A percentile compares a stretch with the other conserved stretches of the same genome.
phyloP scores from a whole-genome alignment of 2,888 invertebrate genomes.

The Nebria brevicollis region DNA sequence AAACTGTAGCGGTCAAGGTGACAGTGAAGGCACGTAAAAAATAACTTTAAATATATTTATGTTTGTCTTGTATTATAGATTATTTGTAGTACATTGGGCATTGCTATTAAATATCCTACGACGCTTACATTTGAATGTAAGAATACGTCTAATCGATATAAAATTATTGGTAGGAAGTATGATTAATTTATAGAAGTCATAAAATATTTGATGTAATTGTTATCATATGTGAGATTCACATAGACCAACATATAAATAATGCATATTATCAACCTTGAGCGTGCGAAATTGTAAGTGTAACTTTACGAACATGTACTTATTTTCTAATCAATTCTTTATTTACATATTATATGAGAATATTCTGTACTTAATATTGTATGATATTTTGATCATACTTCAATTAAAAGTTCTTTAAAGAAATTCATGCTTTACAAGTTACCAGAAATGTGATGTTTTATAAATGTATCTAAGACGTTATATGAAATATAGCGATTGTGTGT shows the following conservation, averaged over 20 bases:
- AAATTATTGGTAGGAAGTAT: conserved; percentile 21
- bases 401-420: not conserved
- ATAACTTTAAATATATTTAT: too few species aligned
- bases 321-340: too few species aligned
- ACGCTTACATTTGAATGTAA: too few species aligned
- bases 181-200: conserved; percentile 11
- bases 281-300: conserved; percentile 36
- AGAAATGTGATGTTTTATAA: not conserved
- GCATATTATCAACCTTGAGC: conserved; percentile 35
- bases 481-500: not conserved
- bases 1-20: too few species aligned
- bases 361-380: too few species aligned
- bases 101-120: too few species aligned
- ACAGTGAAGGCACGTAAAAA: too few species aligned
- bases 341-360: too few species aligned
- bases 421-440: not conserved
- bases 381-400: not conserved
- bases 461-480: not conserved
- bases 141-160: conserved; percentile 9
- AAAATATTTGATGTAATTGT: conserved; percentile 43
- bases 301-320: too few species aligned
- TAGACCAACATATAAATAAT: conserved; percentile 18
- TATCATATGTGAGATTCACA: conserved; percentile 40
- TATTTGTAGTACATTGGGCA: too few species aligned
- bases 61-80: too few species aligned